A percentile compares a stretch with the other conserved stretches of the same genome.
These are phyloP conservation scores for Poecilia gillii DNA, from an alignment of 2,797 vertebrate species.

Conservation along the genomic window DNA sequence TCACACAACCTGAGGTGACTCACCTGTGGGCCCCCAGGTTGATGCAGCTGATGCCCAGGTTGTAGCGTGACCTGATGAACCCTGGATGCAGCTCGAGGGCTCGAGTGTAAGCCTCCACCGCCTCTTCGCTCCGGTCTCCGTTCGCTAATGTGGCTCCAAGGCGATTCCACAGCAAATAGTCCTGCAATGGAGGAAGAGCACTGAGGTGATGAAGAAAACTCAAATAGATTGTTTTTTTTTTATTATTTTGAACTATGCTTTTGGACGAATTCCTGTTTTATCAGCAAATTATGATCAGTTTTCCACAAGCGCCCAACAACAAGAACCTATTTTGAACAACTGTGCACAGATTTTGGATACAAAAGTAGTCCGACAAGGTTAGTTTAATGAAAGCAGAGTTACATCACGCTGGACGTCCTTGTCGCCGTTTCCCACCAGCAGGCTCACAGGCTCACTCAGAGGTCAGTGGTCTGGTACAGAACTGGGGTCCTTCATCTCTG, in stretches of 20 bases:
- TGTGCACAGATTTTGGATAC: constrained; percentile 1
- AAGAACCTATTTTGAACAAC: constrained; percentile 1
- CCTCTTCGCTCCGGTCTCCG: constrained; percentile 95
- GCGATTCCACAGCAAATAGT: constrained; percentile 97
- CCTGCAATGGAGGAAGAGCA: constrained; percentile 75
- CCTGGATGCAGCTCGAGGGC: constrained; percentile 96
- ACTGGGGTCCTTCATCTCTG: constrained; percentile 61
- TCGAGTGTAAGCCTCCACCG: constrained; percentile 93
- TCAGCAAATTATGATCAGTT: not conserved
- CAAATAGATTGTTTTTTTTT: not conserved
- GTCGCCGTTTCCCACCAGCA: constrained; percentile 62
- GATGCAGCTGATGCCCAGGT: constrained; percentile 98
- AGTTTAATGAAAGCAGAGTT: constrained; percentile 47
- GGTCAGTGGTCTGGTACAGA: constrained; percentile 61
- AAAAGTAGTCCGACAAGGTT: constrained; percentile 43
- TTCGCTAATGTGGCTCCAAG: constrained; percentile 97
- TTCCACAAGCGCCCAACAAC: not conserved
- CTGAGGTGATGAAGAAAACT: not conserved
- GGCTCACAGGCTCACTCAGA: constrained; percentile 51
- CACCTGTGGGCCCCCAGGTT: constrained; percentile 97
- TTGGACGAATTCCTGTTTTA: not conserved
- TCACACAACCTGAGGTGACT: constrained; percentile 31
- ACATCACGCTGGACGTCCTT: constrained; percentile 62
- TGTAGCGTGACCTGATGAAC: constrained; percentile 97
- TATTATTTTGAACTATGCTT: not conserved